A percentile compares a stretch with the other conserved stretches of the same genome.
These are phyloP conservation scores for Drosophila ezoana DNA, from an alignment of 2,888 invertebrate genomes.

Conservation along the genomic window DNA sequence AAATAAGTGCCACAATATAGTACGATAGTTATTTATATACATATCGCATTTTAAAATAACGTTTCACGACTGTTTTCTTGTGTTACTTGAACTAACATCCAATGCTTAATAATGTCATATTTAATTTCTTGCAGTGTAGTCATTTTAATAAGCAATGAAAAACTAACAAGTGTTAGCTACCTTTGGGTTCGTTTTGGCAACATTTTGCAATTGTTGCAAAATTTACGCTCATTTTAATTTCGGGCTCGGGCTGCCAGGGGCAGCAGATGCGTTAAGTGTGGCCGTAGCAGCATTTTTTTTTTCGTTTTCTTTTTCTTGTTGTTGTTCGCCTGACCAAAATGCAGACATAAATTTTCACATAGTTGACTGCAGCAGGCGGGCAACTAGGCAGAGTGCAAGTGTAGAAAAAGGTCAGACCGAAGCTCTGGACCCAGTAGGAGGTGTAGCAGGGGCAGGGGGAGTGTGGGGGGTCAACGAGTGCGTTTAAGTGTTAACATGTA, in stretches of 20 bases:
- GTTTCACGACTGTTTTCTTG: too few relatives aligned
- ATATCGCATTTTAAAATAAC: too few relatives aligned
- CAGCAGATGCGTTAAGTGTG: slow-evolving; percentile 73
- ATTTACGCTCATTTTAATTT: slow-evolving; percentile 81
- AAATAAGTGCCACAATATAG: too few relatives aligned
- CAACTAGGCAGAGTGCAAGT: slow-evolving; percentile 13
- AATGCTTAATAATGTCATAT: too few relatives aligned
- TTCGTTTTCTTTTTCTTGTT: slow-evolving; percentile 19
- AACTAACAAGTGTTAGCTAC: slow-evolving; percentile 23
- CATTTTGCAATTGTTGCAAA: slow-evolving; percentile 84
- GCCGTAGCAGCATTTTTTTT: slow-evolving; percentile 1
- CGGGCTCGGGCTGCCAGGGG: slow-evolving; percentile 13
- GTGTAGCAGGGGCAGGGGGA: neutral
- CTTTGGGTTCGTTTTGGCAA: slow-evolving; percentile 33
- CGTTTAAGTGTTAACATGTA: slow-evolving; percentile 84
- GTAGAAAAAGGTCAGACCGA: slow-evolving; percentile 41
- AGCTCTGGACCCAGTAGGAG: slow-evolving; percentile 4
- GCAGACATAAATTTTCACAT: slow-evolving; percentile 68
- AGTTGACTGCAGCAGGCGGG: slow-evolving; percentile 54
- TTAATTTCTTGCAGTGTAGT: slow-evolving; percentile 49
- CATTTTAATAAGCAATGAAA: slow-evolving; percentile 37
- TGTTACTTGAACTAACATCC: too few relatives aligned
- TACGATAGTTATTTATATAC: too few relatives aligned
- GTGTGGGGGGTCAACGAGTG: slow-evolving; percentile 62
- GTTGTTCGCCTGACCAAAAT: slow-evolving; percentile 41